These are phyloP conservation scores for Ondatra zibethicus DNA, from an alignment of 2,113 vertebrate species.

Conservation along the genomic window DNA sequence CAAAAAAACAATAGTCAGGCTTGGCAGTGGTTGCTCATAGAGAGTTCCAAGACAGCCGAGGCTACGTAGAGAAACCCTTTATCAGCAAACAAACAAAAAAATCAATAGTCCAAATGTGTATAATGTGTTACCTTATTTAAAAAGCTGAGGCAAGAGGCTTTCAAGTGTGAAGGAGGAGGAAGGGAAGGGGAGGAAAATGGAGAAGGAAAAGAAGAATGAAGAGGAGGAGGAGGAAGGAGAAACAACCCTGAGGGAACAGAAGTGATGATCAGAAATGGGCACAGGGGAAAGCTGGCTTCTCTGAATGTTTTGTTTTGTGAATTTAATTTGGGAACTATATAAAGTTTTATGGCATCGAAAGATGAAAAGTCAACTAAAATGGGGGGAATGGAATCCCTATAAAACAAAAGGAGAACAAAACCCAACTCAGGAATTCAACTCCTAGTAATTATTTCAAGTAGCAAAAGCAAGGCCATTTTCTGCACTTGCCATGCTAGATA, in stretches of 20 bases:
- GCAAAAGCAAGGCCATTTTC: slow-evolving; percentile 21
- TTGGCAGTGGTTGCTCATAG: not conserved
- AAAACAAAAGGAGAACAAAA: slow-evolving; percentile 42
- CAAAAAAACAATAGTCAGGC: not conserved
- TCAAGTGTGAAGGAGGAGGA: not conserved
- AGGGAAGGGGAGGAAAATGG: not conserved
- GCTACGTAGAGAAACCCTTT: too few species aligned
- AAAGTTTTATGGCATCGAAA: slow-evolving; percentile 48
- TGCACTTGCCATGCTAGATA: not conserved
- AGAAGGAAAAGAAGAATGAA: not conserved
- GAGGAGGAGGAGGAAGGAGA: not conserved
- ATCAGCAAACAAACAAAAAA: not conserved
- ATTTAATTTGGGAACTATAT: slow-evolving; percentile 40
- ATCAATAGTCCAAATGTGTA: not conserved
- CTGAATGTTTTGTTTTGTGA: not conserved
- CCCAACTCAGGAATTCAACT: slow-evolving; percentile 14
- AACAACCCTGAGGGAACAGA: not conserved
- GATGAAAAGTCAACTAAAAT: slow-evolving; percentile 47
- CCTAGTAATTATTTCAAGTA: slow-evolving; percentile 22
- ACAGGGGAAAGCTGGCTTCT: not conserved
- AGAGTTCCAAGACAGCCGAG: too few species aligned
- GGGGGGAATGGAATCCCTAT: not conserved
- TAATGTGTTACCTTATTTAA: too few species aligned
- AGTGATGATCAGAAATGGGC: not conserved
- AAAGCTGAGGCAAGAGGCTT: not conserved